Conservation (phyloP, 2,113 vertebrate genomes). For the Leucosticte australis region DNA sequence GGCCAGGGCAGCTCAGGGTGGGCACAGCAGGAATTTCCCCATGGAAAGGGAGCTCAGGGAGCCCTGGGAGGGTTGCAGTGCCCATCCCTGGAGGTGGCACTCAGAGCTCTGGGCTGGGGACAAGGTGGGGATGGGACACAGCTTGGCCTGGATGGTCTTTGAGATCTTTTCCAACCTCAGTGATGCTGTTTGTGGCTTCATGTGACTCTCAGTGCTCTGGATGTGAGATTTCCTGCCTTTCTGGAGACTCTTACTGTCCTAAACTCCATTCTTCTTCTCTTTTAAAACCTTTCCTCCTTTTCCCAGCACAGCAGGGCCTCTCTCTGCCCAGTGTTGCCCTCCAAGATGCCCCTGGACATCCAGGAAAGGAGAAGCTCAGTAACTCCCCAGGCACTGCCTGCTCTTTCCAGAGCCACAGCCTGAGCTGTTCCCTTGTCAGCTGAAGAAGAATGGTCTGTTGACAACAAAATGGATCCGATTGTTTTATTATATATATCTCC, state of each 20-base stretch:
- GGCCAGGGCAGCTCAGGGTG: not conserved
- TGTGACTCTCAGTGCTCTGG: not conserved
- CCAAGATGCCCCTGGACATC: not conserved
- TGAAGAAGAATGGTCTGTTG: conserved; percentile 26
- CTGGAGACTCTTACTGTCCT: not conserved
- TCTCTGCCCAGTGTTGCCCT: not conserved
- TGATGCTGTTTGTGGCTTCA: not conserved
- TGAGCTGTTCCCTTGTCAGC: not conserved
- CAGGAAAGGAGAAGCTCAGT: not conserved
- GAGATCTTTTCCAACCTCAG: not conserved
- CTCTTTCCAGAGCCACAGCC: not conserved
- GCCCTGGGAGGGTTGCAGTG: not conserved
- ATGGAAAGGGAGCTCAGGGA: not conserved
- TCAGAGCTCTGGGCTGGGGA: not conserved
- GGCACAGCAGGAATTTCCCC: not conserved
- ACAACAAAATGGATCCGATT: conserved; percentile 22
- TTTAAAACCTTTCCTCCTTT: not conserved
- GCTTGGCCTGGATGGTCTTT: accelerated
- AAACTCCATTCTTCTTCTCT: not conserved
- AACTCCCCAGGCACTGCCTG: not conserved
- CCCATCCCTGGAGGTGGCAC: not conserved
- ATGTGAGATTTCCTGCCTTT: not conserved
- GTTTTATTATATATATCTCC: conserved; percentile 54
- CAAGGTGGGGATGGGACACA: not conserved
- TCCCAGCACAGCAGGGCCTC: not conserved